A percentile compares a stretch with the other conserved stretches of the same genome.
Conservation (phyloP, 2,888 invertebrate species). For the Chymomyza procnemis region DNA sequence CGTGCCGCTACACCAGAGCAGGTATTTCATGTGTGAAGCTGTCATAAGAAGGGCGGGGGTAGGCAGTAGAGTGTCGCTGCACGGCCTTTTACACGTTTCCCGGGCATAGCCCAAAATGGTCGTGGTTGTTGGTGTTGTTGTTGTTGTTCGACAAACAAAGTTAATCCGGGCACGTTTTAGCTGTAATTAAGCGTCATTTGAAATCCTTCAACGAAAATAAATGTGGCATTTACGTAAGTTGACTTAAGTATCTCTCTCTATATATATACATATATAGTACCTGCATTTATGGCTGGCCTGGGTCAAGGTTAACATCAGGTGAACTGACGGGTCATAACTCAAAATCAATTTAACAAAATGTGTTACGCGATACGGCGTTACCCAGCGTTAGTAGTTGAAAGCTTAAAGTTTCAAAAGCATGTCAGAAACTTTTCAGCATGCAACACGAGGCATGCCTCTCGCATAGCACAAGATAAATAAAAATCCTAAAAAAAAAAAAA, state of each 20-base stretch:
- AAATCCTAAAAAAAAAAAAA: slow-evolving; percentile 12
- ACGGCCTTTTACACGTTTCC: not conserved
- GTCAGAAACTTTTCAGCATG: slow-evolving; percentile 11
- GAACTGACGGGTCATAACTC: not conserved
- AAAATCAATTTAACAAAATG: slow-evolving; percentile 23
- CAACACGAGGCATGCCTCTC: not conserved
- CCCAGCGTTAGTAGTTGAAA: not conserved
- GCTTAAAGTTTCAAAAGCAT: slow-evolving; percentile 39
- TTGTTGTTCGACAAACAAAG: slow-evolving; percentile 1
- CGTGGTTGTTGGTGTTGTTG: slow-evolving; percentile 31
- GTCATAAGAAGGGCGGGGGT: not conserved
- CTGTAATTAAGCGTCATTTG: not conserved
- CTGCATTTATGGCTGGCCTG: not conserved
- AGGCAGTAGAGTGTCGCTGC: not conserved
- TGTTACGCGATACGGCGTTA: slow-evolving; percentile 7
- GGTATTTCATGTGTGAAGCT: not conserved
- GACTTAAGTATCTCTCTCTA: slow-evolving; percentile 14
- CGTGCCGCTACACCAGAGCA: not conserved
- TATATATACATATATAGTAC: not conserved
- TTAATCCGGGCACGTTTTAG: not conserved
- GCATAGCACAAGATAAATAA: slow-evolving; percentile 10
- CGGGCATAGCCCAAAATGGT: not conserved
- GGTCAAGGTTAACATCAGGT: not conserved
- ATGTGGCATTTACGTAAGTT: slow-evolving; percentile 1
- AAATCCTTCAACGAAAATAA: not conserved